Evolutionary conservation across 2,888 invertebrate genomes (phyloP).

Genomic region (Stenoptilia bipunctidactyla): DNA sequence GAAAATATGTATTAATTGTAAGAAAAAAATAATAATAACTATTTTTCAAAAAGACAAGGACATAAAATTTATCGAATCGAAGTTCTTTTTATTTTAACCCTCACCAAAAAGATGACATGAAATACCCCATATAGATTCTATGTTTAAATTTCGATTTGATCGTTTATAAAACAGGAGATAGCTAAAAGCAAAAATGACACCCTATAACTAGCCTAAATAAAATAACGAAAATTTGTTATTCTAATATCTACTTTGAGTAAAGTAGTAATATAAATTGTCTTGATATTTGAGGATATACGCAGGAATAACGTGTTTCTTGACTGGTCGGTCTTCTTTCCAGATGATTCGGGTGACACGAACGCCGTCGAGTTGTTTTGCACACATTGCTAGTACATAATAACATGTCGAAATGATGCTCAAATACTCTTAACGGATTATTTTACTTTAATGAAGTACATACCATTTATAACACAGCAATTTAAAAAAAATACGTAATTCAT

Average conservation of each 20-base stretch:
- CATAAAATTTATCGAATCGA: not conserved
- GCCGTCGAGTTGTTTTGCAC: constrained; percentile 58
- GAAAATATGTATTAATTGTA: too few species aligned
- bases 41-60: too few species aligned
- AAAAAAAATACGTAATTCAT: constrained; percentile 5
- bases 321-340: constrained; percentile 23
- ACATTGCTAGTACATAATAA: constrained; percentile 59
- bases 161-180: not conserved
- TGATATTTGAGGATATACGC: too few species aligned
- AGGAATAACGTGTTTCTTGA: constrained; percentile 5
- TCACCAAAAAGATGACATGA: not conserved
- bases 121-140: not conserved
- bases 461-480: too few species aligned
- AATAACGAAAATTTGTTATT: not conserved
- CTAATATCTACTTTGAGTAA: too few species aligned
- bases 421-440: constrained; percentile 3
- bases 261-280: too few species aligned
- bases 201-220: not conserved
- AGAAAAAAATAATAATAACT: too few species aligned
- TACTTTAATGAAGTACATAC: too few species aligned
- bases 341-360: constrained; percentile 55
- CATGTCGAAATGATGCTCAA: constrained; percentile 35
- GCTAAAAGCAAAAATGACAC: not conserved
- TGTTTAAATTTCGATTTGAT: not conserved
- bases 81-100: not conserved